phyloP scores from a whole-genome alignment of 1,140 invertebrate genomes.

The Acromyrmex charruanus region DNA sequence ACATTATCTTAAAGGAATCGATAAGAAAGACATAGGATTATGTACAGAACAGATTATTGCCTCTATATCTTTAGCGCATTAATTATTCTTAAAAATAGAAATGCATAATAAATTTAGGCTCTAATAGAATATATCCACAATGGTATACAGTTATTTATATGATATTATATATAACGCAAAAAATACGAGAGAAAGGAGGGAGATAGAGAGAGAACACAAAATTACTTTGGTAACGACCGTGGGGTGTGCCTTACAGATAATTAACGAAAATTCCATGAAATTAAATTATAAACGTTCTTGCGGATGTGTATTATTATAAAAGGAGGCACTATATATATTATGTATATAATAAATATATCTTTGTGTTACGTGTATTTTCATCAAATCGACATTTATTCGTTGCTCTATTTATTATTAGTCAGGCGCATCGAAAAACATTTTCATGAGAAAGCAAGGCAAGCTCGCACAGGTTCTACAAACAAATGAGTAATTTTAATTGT shows the following conservation, averaged over 20 bases:
- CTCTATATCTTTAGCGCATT: constrained; percentile 81
- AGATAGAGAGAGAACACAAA: constrained; percentile 69
- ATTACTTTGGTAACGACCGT: constrained; percentile 81
- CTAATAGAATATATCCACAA: constrained; percentile 70
- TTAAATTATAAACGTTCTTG: constrained; percentile 77
- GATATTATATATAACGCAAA: constrained; percentile 68
- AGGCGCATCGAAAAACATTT: constrained; percentile 68
- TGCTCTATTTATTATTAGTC: constrained; percentile 82
- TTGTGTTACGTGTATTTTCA: constrained; percentile 75
- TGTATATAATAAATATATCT: constrained; percentile 77
- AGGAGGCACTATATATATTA: constrained; percentile 69
- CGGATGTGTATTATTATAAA: constrained; percentile 75
- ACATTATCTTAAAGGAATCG: constrained; percentile 81
- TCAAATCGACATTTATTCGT: constrained; percentile 76
- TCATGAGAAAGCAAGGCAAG: constrained; percentile 74
- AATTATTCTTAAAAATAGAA: constrained; percentile 81
- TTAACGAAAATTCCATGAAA: constrained; percentile 74
- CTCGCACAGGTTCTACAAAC: constrained; percentile 77
- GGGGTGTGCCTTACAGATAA: constrained; percentile 84
- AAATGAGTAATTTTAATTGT: constrained; percentile 80
- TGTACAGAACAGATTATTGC: constrained; percentile 86
- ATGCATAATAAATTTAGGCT: constrained; percentile 72
- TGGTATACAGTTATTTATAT: constrained; percentile 83
- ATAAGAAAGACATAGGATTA: constrained; percentile 85
- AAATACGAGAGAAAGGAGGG: constrained; percentile 12